phyloP scores from a whole-genome alignment of 2,113 vertebrate genomes.

The Eudorcas thomsonii region DNA sequence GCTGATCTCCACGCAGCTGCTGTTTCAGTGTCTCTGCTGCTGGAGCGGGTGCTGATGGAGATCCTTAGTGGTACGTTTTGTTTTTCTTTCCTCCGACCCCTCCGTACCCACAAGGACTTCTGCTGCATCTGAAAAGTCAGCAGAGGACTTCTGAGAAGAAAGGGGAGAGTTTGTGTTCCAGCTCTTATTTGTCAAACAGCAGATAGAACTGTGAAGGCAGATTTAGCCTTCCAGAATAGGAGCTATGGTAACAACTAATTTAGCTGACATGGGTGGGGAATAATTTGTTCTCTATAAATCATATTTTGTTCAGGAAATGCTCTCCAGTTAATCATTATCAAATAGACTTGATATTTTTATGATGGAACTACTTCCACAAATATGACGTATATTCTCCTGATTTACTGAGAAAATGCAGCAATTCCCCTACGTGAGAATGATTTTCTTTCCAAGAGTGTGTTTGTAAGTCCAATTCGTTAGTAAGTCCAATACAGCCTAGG shows the following conservation, averaged over 20 bases:
- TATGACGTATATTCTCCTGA: background rate
- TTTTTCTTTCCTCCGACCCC: background rate
- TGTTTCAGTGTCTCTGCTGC: background rate
- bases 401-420: background rate
- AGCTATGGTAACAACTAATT: background rate
- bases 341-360: background rate
- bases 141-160: background rate
- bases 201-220: background rate
- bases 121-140: background rate
- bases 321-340: background rate
- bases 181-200: background rate
- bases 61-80: background rate
- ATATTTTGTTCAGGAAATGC: background rate
- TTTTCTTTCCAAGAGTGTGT: background rate
- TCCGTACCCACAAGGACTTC: background rate
- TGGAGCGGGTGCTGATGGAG: background rate
- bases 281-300: background rate
- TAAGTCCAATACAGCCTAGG: background rate
- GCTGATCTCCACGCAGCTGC: background rate
- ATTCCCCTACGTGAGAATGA: background rate
- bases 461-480: background rate
- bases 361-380: background rate
- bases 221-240: background rate
- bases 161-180: background rate
- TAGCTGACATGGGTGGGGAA: background rate